A percentile compares a stretch with the other conserved stretches of the same genome.
Evolutionary conservation across 2,888 invertebrate genomes (phyloP).

Genomic region (Criorhina ranunculi): DNA sequence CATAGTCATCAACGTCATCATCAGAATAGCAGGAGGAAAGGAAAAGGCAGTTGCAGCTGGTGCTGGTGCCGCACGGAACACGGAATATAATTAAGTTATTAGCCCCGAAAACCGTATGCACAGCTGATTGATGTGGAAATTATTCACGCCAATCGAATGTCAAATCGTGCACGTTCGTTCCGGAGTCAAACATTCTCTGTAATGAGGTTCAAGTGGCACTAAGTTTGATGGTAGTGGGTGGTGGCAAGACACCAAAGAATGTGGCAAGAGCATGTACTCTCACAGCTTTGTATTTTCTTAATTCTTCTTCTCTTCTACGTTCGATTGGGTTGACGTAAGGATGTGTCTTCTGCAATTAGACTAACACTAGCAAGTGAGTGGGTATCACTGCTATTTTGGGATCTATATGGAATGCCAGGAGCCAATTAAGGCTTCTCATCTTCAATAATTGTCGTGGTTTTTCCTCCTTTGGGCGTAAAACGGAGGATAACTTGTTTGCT

Average conservation of each 20-base stretch:
- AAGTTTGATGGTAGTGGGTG: constrained; percentile 15
- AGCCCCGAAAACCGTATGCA: constrained; percentile 69
- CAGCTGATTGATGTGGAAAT: constrained; percentile 74
- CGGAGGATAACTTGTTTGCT: constrained; percentile 54
- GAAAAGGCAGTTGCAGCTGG: constrained; percentile 36
- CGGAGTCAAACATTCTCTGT: constrained; percentile 69
- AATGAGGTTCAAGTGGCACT: constrained; percentile 68
- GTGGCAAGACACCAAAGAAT: constrained; percentile 16
- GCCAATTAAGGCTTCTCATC: constrained; percentile 29
- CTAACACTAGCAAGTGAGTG: constrained; percentile 7
- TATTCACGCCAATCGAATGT: constrained; percentile 77
- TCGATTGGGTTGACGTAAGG: constrained; percentile 51
- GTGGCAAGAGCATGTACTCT: constrained; percentile 36
- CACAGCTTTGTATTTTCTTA: constrained; percentile 23
- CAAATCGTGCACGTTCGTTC: constrained; percentile 74
- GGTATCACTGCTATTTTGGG: constrained; percentile 24
- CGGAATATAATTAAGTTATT: constrained; percentile 75
- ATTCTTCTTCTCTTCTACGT: constrained; percentile 33
- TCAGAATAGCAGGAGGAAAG: constrained; percentile 16
- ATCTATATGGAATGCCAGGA: constrained; percentile 40
- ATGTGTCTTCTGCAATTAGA: constrained; percentile 35
- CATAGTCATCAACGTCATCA: constrained; percentile 60
- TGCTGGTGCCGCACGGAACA: constrained; percentile 57
- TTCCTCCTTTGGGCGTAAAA: constrained; percentile 32
- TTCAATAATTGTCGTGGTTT: constrained; percentile 8